Percentiles rank a stretch among this genome's conserved stretches.
Conservation (phyloP, 2,888 invertebrate genomes). For the Meghimatium bilineatum region DNA sequence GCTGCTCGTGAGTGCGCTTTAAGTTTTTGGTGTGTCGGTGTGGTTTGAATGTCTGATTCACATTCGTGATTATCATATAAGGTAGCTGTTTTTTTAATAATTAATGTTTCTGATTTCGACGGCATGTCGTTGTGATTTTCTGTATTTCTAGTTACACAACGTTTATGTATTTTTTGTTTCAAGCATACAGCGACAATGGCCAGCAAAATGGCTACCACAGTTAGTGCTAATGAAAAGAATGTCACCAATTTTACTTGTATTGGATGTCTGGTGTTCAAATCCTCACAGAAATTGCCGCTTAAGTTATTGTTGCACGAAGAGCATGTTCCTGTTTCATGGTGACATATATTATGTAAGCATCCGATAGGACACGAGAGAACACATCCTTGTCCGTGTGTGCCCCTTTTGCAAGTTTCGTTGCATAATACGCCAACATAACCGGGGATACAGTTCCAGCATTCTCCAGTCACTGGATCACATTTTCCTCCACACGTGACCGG, state of each 20-base stretch:
- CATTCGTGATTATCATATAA: too few relatives aligned
- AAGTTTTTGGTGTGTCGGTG: too few relatives aligned
- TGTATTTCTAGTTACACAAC: neutral
- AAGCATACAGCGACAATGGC: neutral
- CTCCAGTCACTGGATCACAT: constrained; percentile 38
- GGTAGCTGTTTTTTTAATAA: too few relatives aligned
- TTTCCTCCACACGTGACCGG: constrained; percentile 8
- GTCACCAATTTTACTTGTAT: neutral
- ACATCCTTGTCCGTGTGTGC: constrained; percentile 18
- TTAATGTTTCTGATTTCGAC: neutral
- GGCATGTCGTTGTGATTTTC: neutral
- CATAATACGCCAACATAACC: constrained; percentile 27
- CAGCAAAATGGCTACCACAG: neutral
- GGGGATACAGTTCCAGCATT: constrained; percentile 24
- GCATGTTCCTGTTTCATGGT: constrained; percentile 28
- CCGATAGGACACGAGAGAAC: neutral
- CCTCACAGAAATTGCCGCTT: constrained; percentile 19
- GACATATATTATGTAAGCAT: constrained; percentile 20
- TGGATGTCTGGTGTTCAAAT: neutral
- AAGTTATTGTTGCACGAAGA: neutral
- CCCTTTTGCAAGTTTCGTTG: constrained; percentile 28
- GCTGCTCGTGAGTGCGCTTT: neutral
- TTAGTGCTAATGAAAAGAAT: neutral
- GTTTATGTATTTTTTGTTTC: neutral
- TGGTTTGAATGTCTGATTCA: neutral